Evolutionary conservation across 2,113 vertebrate species (phyloP).

Genomic region (Sphyrna mokarran): DNA sequence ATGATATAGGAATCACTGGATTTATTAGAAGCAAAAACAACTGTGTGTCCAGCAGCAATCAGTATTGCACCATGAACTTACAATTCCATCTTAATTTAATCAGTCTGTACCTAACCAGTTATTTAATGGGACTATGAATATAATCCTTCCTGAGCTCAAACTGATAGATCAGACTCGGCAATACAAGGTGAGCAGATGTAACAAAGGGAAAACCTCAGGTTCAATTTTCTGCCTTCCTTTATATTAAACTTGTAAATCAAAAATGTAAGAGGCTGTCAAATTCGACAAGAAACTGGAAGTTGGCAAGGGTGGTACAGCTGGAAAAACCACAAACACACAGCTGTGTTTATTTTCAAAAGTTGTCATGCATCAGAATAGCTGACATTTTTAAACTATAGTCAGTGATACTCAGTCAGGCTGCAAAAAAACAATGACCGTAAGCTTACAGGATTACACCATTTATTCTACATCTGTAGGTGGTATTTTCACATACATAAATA

Average conservation of each 20-base stretch:
- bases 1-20: not conserved
- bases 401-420: not conserved
- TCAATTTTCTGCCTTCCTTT: not conserved
- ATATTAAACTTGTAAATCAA: not conserved
- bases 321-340: not conserved
- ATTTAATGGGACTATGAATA: not conserved
- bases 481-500: not conserved
- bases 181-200: not conserved
- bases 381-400: not conserved
- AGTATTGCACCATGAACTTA: not conserved
- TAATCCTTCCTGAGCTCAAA: not conserved
- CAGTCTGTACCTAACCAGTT: not conserved
- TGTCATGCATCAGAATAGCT: not conserved
- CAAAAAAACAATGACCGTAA: not conserved
- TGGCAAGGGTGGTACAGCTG: not conserved
- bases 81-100: not conserved
- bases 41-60: not conserved
- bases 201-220: not conserved
- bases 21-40: not conserved
- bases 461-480: not conserved
- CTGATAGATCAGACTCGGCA: not conserved
- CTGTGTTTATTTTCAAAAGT: not conserved
- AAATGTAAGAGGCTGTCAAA: not conserved
- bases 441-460: not conserved
- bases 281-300: not conserved